A percentile compares a stretch with the other conserved stretches of the same genome.
These are phyloP conservation scores for Eidolon helvum DNA, from an alignment of 2,113 vertebrate species.

Conservation along the genomic window DNA sequence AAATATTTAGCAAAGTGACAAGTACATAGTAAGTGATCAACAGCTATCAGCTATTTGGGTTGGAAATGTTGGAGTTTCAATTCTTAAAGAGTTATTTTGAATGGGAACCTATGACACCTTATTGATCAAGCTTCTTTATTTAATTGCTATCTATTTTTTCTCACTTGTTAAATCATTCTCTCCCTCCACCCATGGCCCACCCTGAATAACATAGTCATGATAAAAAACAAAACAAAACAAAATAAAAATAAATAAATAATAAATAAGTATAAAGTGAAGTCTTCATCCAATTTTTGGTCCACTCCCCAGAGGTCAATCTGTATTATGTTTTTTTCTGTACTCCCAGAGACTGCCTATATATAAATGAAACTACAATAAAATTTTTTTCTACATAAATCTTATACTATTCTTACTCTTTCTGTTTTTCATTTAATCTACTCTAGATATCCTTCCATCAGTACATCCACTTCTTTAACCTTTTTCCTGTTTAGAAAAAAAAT, in stretches of 20 bases:
- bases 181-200: not conserved
- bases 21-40: not conserved
- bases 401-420: not conserved
- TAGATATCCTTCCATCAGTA: not conserved
- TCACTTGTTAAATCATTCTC: constrained; percentile 8
- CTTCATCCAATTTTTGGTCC: not conserved
- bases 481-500: no score
- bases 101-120: not conserved
- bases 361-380: not conserved
- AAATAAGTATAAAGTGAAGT: not conserved
- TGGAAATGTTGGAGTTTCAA: not conserved
- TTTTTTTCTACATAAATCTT: not conserved
- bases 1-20: not conserved
- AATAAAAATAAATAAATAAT: not conserved
- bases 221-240: not conserved
- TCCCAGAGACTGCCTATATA: not conserved
- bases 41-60: not conserved
- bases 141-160: not conserved
- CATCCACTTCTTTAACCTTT: not conserved
- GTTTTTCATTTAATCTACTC: not conserved
- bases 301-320: not conserved
- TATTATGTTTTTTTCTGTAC: not conserved
- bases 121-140: not conserved
- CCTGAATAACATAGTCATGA: not conserved
- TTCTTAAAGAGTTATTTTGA: not conserved